Evolutionary conservation across 2,113 vertebrate species (phyloP).

Genomic region (Bufo gargarizans): DNA sequence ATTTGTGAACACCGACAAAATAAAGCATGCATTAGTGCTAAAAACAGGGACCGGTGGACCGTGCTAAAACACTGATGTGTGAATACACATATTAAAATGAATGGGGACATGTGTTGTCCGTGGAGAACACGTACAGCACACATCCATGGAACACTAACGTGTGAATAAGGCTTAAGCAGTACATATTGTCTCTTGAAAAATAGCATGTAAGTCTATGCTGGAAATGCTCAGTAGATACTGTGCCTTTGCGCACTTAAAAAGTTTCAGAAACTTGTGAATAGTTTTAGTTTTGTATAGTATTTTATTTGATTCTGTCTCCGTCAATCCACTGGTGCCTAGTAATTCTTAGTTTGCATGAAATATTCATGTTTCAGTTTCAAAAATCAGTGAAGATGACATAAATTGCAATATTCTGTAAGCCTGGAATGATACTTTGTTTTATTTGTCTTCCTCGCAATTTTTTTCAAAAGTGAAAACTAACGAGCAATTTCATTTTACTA

Average conservation of each 20-base stretch:
- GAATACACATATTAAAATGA: too few species aligned
- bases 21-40: too few species aligned
- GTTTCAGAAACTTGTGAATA: constrained; percentile 32
- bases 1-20: too few species aligned
- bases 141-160: too few species aligned
- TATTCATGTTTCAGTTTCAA: constrained; percentile 51
- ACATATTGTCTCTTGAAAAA: too few species aligned
- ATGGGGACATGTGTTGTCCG: too few species aligned
- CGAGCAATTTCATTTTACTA: constrained; percentile 36
- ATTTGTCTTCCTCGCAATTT: constrained; percentile 25
- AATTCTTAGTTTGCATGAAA: constrained; percentile 47
- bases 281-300: constrained; percentile 13
- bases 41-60: too few species aligned
- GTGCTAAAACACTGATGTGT: too few species aligned
- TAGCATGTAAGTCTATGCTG: background rate
- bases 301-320: constrained; percentile 42
- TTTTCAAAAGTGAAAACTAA: constrained; percentile 15
- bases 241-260: constrained; percentile 16
- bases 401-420: constrained; percentile 45
- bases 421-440: constrained; percentile 38
- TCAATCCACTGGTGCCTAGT: constrained; percentile 45
- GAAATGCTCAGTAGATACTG: background rate
- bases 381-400: constrained; percentile 48
- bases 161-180: too few species aligned
- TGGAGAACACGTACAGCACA: too few species aligned